These are phyloP conservation scores for Danaus plexippus DNA, from an alignment of 1,140 invertebrate genomes.

Conservation along the genomic window DNA sequence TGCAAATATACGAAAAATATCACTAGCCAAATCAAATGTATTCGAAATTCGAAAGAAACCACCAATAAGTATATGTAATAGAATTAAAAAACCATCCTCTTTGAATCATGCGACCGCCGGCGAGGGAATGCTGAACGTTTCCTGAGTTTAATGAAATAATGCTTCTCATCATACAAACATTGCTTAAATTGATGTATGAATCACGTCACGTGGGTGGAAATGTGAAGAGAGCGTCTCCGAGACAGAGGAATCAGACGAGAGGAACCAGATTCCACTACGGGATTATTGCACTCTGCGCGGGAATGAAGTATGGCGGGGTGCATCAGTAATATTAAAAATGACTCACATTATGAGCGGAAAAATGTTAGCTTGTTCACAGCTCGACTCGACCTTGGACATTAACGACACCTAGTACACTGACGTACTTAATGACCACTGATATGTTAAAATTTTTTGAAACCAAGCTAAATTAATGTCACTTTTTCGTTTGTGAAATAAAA, in stretches of 20 bases:
- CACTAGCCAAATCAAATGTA: too few species aligned
- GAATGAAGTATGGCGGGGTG: too few species aligned
- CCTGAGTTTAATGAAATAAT: conserved; percentile 13
- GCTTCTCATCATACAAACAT: conserved; percentile 12
- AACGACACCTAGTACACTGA: conserved; percentile 18
- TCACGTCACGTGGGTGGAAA: conserved; percentile 10
- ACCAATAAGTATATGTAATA: too few species aligned
- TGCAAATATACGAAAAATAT: too few species aligned
- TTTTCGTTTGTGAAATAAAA: too few species aligned
- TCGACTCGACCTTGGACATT: conserved; percentile 24
- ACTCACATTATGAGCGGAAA: conserved; percentile 26
- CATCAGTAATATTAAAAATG: conserved; percentile 2
- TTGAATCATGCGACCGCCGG: not conserved
- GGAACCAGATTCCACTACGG: too few species aligned
- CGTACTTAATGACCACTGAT: too few species aligned
- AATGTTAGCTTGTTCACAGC: conserved; percentile 4
- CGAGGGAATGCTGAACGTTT: conserved; percentile 14
- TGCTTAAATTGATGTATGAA: conserved; percentile 7
- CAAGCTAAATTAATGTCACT: too few species aligned
- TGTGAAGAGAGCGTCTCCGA: not conserved
- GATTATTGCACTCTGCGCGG: too few species aligned
- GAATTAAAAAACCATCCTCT: too few species aligned
- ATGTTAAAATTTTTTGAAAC: too few species aligned
- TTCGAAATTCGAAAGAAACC: too few species aligned
- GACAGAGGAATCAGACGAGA: not conserved